phyloP scores from a whole-genome alignment of 1,140 invertebrate species.

The Wasmannia auropunctata region DNA sequence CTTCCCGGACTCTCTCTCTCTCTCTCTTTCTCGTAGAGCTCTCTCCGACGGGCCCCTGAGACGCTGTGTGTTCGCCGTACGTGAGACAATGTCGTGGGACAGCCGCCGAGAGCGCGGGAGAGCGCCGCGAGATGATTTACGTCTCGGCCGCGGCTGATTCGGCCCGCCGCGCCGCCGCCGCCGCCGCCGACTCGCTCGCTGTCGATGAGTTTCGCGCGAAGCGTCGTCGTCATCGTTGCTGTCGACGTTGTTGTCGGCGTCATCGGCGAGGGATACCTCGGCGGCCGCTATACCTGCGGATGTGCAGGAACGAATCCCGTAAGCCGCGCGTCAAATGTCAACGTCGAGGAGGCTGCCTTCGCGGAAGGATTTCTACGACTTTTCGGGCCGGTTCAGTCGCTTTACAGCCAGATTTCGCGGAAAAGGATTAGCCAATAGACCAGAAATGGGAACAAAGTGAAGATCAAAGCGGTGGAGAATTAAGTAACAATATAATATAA shows the following conservation, averaged over 20 bases:
- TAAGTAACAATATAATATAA: too few relatives aligned
- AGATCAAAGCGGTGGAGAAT: background rate
- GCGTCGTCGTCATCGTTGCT: slow-evolving; percentile 11
- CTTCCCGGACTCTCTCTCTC: too few relatives aligned
- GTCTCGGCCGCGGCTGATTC: slow-evolving; percentile 33
- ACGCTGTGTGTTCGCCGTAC: slow-evolving; percentile 34
- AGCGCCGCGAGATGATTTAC: slow-evolving; percentile 55
- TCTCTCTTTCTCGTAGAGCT: background rate
- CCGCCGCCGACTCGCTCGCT: slow-evolving; percentile 39
- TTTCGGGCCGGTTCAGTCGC: background rate
- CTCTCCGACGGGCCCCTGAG: background rate
- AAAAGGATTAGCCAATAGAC: slow-evolving; percentile 1
- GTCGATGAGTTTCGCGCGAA: slow-evolving; percentile 45
- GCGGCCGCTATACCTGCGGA: slow-evolving; percentile 38
- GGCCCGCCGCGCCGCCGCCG: background rate
- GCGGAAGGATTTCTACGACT: slow-evolving; percentile 36
- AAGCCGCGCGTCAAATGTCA: slow-evolving; percentile 47
- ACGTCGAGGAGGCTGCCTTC: slow-evolving; percentile 9
- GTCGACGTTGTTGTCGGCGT: background rate
- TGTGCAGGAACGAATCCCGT: slow-evolving; percentile 18
- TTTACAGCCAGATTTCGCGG: background rate
- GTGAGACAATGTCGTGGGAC: slow-evolving; percentile 62
- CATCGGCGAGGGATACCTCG: background rate
- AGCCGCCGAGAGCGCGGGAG: slow-evolving; percentile 35
- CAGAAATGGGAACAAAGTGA: background rate